Conservation (phyloP, 2,888 invertebrate species). For the Amiota minor region DNA sequence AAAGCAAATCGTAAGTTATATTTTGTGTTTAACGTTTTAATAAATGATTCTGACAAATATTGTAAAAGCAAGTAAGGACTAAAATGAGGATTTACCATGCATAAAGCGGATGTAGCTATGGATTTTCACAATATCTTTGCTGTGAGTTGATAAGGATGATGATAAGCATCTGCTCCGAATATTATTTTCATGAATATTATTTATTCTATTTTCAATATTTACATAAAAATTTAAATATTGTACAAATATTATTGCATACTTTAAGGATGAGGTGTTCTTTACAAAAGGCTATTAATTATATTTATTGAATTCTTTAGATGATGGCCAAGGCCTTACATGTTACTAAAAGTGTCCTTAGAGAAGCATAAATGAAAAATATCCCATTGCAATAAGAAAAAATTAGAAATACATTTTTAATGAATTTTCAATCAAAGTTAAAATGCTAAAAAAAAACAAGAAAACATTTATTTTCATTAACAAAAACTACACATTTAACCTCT, state of each 20-base stretch:
- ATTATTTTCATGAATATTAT: no score
- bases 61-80: neutral
- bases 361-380: no score
- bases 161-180: no score
- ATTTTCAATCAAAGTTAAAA: conserved; percentile 13
- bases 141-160: no score
- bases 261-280: no score
- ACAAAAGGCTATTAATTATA: no score
- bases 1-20: neutral
- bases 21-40: conserved; percentile 59
- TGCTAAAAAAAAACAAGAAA: neutral
- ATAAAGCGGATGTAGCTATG: conserved; percentile 5
- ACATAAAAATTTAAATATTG: no score
- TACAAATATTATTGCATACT: no score
- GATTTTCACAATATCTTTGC: neutral
- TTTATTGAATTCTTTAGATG: no score
- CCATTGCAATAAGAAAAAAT: neutral
- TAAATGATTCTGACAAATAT: conserved; percentile 63
- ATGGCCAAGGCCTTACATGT: no score
- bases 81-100: neutral
- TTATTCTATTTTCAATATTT: no score
- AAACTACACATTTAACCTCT: neutral
- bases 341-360: no score
- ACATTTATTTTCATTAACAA: neutral
- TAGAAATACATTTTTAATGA: neutral